A percentile compares a stretch with the other conserved stretches of the same genome.
These are phyloP conservation scores for Jaculus jaculus DNA, from an alignment of 2,113 vertebrate genomes.

Conservation along the genomic window DNA sequence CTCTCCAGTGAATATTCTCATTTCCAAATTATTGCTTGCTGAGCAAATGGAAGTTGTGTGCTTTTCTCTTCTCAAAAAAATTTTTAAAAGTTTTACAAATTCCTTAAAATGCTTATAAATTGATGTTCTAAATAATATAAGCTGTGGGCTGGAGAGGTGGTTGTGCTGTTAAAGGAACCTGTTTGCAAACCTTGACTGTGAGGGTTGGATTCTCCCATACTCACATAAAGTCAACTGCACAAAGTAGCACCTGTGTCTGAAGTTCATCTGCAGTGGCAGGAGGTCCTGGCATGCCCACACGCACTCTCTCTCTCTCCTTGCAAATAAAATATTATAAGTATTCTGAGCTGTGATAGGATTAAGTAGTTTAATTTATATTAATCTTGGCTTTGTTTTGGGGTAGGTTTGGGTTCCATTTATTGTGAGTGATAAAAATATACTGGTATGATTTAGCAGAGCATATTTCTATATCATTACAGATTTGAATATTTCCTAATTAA, in stretches of 20 bases:
- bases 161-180: too few species aligned
- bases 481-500: neutral
- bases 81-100: neutral
- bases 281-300: too few species aligned
- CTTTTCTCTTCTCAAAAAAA: neutral
- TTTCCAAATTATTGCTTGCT: slow-evolving; percentile 58
- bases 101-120: neutral
- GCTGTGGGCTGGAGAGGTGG: too few species aligned
- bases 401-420: neutral
- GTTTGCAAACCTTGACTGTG: too few species aligned
- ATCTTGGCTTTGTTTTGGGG: neutral
- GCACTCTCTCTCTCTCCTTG: too few species aligned
- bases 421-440: neutral
- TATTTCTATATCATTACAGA: neutral
- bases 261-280: too few species aligned
- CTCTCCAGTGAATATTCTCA: neutral
- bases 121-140: neutral
- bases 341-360: neutral
- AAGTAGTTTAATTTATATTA: neutral
- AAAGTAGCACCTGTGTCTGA: too few species aligned
- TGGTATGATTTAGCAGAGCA: neutral
- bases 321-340: too few species aligned
- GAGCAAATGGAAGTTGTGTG: neutral
- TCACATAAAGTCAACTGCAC: too few species aligned
- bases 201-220: too few species aligned